Evolutionary conservation across 2,797 vertebrate genomes (phyloP), one percentile per base, ranked within the genome.

Genomic region (Neosilurus mollespiculum): DNA sequence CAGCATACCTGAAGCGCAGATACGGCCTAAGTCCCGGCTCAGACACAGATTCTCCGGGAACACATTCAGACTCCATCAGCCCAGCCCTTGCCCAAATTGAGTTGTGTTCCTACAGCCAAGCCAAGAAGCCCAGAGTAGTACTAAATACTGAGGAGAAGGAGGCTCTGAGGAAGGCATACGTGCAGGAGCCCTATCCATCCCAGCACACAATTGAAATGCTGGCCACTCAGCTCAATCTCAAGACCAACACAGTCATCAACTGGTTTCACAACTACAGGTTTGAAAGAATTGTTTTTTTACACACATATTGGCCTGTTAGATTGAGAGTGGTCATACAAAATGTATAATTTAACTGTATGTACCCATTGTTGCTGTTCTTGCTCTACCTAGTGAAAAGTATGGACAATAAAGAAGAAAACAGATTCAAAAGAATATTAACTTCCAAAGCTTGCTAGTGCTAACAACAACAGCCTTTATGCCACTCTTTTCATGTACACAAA

Each of bases 221-320:
- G 61, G 98, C 98, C 18, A 94, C 96, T 43, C 96, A 97, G 90
- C 97, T 99, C 88, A 96, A 97, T 90, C 97, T 99, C 87, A 98
- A 97, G 92, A 99, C 98, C 89, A 99, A 98, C 95, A 99, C 98
- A 0, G 98, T 99, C 92, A 99, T 99, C 94, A 99, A 99, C 93
- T 99, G 98, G 98, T 99, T 99, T 93, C 98, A 99, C 93, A 99
- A 99, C 93, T 99, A 99, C 96, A 98, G 98, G 98, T 96, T 88
- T 91, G 93, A 91, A 37, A 9, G 10, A 26, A 56, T 22, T 26
- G 51, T 1, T 53, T 14, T 4, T 62, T 49, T 54, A 59, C 49
- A 59, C 9, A 59, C 20, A 43, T 10, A 9, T 24, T 30, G 3
- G 1, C 3, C 0, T 4, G 2, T 59, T 20, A 51, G 2, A 8